These are phyloP conservation scores for Netelia virgata DNA, from an alignment of 2,888 invertebrate species.

Conservation along the genomic window DNA sequence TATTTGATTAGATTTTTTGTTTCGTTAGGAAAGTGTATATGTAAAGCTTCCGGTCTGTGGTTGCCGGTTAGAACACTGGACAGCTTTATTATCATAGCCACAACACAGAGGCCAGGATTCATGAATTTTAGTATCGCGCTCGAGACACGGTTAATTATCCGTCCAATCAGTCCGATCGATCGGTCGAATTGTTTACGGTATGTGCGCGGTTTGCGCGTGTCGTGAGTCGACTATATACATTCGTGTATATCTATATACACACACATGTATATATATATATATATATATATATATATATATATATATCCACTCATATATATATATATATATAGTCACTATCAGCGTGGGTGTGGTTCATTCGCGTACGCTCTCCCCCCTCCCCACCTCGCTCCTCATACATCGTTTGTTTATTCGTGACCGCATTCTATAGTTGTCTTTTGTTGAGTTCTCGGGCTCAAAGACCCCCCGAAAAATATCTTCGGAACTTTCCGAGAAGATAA, in stretches of 20 bases:
- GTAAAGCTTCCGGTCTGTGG: background rate
- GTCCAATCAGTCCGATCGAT: slow-evolving; percentile 26
- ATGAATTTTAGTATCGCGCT: slow-evolving; percentile 4
- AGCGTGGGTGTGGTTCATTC: slow-evolving; percentile 34
- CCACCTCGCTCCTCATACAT: background rate
- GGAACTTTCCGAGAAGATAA: background rate
- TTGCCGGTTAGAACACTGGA: background rate
- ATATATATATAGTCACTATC: background rate
- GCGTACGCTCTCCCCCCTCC: background rate
- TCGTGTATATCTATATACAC: too few species aligned
- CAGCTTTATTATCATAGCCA: background rate
- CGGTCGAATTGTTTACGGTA: slow-evolving; percentile 31
- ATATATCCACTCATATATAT: background rate
- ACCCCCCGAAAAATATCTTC: background rate
- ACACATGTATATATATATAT: too few species aligned
- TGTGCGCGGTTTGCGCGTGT: slow-evolving; percentile 1
- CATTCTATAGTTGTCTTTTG: slow-evolving; percentile 2
- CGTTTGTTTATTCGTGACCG: slow-evolving; percentile 19
- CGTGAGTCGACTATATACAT: too few species aligned
- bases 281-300: background rate
- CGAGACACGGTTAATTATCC: slow-evolving; percentile 43
- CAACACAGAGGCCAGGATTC: slow-evolving; percentile 19
- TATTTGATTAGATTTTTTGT: background rate
- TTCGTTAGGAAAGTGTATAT: background rate
- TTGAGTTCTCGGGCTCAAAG: background rate